A percentile compares a stretch with the other conserved stretches of the same genome.
Conservation (phyloP, 1,140 invertebrate species). For the Hetaerina americana region DNA sequence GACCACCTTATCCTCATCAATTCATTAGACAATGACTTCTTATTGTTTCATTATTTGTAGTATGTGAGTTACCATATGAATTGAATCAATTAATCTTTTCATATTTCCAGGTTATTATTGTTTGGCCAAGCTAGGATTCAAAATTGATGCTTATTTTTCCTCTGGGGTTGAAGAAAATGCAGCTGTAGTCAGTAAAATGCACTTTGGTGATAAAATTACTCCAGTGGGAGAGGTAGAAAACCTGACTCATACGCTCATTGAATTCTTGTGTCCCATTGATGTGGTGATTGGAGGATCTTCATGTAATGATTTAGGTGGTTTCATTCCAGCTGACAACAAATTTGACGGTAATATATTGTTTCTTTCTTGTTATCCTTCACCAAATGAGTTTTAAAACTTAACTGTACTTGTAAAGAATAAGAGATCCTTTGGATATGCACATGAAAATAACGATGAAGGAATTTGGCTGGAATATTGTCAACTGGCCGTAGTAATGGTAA, state of each 20-base stretch:
- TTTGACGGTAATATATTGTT: slow-evolving; percentile 42
- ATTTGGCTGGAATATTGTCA: too few species aligned
- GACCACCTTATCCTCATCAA: too few species aligned
- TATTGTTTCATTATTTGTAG: too few species aligned
- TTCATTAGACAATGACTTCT: too few species aligned
- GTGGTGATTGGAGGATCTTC: slow-evolving; percentile 48
- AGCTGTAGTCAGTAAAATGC: slow-evolving; percentile 30
- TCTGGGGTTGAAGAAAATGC: slow-evolving; percentile 43
- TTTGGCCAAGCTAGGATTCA: slow-evolving; percentile 34
- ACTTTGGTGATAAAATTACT: slow-evolving; percentile 31
- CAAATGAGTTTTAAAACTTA: too few species aligned
- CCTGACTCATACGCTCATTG: slow-evolving; percentile 27
- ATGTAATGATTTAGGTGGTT: slow-evolving; percentile 46
- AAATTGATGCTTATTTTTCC: slow-evolving; percentile 41
- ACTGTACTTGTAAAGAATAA: too few species aligned
- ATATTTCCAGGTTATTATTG: slow-evolving; percentile 35
- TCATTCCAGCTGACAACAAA: slow-evolving; percentile 41
- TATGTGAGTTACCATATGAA: too few species aligned
- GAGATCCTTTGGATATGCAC: too few species aligned
- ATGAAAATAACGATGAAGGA: too few species aligned
- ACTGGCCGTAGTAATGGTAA: too few species aligned
- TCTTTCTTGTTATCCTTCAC: too few species aligned
- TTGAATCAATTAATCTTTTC: too few species aligned
- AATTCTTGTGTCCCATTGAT: slow-evolving; percentile 40
- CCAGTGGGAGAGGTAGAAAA: slow-evolving; percentile 32